Conservation (phyloP, 2,888 invertebrate genomes). For the Catocala nupta region DNA sequence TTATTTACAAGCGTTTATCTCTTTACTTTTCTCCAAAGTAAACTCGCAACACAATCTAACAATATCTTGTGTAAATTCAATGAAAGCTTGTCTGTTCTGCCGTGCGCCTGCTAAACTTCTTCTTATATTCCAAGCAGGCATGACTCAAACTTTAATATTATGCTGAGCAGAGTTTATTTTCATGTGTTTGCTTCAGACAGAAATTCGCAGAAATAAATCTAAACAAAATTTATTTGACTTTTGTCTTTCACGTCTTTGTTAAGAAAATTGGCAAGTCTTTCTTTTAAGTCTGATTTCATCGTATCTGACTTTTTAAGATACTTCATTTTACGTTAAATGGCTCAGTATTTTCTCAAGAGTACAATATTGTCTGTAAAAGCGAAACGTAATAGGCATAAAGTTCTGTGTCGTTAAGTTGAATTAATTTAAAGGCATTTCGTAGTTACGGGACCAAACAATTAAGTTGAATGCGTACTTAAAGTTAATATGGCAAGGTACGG, state of each 20-base stretch:
- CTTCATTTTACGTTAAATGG: no score
- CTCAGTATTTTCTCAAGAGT: no score
- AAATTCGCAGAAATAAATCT: slow-evolving; percentile 25
- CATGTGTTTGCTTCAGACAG: slow-evolving; percentile 43
- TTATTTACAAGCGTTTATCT: no score
- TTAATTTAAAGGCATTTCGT: no score
- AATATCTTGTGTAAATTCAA: slow-evolving; percentile 46
- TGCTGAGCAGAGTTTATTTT: slow-evolving; percentile 43
- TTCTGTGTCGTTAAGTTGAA: no score
- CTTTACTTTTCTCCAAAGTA: slow-evolving; percentile 1
- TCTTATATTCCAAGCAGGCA: slow-evolving; percentile 47
- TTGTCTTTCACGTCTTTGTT: slow-evolving; percentile 7
- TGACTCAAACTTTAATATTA: slow-evolving; percentile 44
- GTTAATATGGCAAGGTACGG: no score
- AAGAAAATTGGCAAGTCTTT: not conserved
- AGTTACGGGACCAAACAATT: no score
- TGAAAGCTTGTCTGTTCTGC: slow-evolving; percentile 34
- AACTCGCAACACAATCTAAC: slow-evolving; percentile 21
- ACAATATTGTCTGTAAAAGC: no score
- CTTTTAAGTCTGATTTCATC: no score
- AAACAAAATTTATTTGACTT: slow-evolving; percentile 18
- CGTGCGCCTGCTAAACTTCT: slow-evolving; percentile 34
- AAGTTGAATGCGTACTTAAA: no score
- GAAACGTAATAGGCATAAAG: no score
- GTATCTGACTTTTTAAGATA: no score